Percentiles rank a stretch among this genome's conserved stretches.
phyloP scores from a whole-genome alignment of 2,797 vertebrate species.

The Muscicapa striata region DNA sequence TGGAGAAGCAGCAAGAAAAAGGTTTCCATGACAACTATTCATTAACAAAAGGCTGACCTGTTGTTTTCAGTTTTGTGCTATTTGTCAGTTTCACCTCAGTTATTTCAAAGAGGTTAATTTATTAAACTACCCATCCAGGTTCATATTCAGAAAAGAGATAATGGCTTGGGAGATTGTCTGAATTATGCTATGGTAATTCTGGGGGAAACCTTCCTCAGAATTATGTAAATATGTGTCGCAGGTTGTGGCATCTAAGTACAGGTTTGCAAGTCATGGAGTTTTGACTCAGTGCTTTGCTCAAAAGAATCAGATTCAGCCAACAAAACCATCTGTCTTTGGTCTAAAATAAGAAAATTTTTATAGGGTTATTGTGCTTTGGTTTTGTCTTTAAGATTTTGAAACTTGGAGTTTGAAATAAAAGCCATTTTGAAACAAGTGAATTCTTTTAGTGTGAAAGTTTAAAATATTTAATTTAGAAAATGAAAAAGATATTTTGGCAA shows the following conservation, averaged over 20 bases:
- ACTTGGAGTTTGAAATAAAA: neutral
- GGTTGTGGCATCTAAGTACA: neutral
- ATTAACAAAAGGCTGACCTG: slow-evolving; percentile 40
- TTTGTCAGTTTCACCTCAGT: slow-evolving; percentile 35
- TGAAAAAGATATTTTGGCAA: neutral
- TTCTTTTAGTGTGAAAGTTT: neutral
- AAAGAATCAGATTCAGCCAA: neutral
- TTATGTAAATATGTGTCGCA: neutral
- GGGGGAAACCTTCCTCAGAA: neutral
- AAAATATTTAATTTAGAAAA: neutral
- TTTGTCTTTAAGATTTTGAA: neutral
- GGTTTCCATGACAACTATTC: slow-evolving; percentile 70
- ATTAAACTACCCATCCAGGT: neutral
- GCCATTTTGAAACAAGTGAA: neutral
- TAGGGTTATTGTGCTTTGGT: neutral
- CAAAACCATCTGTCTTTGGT: neutral
- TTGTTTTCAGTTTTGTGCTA: slow-evolving; percentile 6
- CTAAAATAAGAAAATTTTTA: neutral
- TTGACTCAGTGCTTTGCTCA: neutral
- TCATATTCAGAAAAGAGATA: slow-evolving; percentile 6
- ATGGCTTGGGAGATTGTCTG: neutral
- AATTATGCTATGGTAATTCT: neutral
- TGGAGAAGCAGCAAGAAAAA: slow-evolving; percentile 48
- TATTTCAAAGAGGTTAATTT: slow-evolving; percentile 54
- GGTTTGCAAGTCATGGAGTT: neutral